phyloP scores from a whole-genome alignment of 1,140 invertebrate genomes.

The Planococcus citri region DNA sequence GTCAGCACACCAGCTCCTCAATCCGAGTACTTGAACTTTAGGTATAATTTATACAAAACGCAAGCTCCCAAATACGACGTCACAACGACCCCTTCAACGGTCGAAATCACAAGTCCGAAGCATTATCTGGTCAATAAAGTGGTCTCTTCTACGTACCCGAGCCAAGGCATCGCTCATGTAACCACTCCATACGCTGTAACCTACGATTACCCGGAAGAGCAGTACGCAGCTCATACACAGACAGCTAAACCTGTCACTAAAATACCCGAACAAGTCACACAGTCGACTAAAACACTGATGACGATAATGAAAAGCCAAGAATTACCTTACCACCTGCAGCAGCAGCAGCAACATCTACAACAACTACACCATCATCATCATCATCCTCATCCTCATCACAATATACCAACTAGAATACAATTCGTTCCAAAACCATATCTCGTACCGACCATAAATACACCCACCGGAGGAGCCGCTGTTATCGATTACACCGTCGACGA shows the following conservation, averaged over 20 bases:
- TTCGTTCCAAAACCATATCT: background rate
- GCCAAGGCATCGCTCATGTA: too few relatives aligned
- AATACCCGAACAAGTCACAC: background rate
- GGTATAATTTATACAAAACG: background rate
- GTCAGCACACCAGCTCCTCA: background rate
- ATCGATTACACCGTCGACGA: slow-evolving; percentile 13
- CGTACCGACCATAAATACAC: background rate
- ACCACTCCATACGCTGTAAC: background rate
- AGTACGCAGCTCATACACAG: background rate
- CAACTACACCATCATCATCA: too few relatives aligned
- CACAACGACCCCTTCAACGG: background rate
- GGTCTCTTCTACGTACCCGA: background rate
- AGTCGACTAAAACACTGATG: background rate
- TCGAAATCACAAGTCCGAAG: slow-evolving; percentile 11
- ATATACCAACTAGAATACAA: background rate
- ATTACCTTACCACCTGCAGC: slow-evolving; percentile 9
- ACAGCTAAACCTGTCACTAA: background rate
- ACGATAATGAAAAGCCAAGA: slow-evolving; percentile 21
- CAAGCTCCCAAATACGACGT: slow-evolving; percentile 12
- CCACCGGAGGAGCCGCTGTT: too few relatives aligned
- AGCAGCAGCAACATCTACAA: background rate
- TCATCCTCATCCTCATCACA: too few relatives aligned
- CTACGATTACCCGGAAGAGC: background rate
- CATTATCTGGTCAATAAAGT: background rate
- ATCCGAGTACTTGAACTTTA: background rate